Conservation (phyloP, 2,888 invertebrate genomes). For the Drosophila nr. perissopoda region DNA sequence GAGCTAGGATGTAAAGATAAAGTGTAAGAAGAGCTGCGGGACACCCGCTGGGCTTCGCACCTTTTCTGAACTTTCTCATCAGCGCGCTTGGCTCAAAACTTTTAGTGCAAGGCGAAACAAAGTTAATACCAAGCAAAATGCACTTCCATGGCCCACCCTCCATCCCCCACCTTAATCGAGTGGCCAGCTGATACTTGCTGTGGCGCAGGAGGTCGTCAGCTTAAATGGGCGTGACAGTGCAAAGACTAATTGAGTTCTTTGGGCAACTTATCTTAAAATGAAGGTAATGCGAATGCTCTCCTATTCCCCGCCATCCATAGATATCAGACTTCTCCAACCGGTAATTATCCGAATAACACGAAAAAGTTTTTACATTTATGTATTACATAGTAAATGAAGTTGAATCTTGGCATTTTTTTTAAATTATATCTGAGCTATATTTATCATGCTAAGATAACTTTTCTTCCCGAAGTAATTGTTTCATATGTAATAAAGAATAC, state of each 20-base stretch:
- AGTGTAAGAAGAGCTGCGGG: background rate
- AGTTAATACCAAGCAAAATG: constrained; percentile 54
- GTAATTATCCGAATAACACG: background rate
- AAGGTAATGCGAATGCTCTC: background rate
- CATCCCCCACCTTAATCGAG: background rate
- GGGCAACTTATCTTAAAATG: constrained; percentile 57
- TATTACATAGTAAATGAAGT: background rate
- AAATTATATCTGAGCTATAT: background rate
- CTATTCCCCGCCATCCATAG: background rate
- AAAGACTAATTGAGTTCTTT: constrained; percentile 73
- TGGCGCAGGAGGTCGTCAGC: background rate
- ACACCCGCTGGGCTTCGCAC: constrained; percentile 58
- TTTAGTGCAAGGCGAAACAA: constrained; percentile 54
- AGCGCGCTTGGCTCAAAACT: constrained; percentile 57
- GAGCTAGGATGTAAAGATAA: constrained; percentile 1
- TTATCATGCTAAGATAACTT: background rate
- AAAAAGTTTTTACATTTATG: background rate
- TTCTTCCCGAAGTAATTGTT: background rate
- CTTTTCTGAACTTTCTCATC: constrained; percentile 73
- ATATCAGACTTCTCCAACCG: background rate
- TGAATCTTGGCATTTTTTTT: background rate
- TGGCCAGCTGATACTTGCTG: constrained; percentile 20
- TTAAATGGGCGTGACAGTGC: constrained; percentile 38
- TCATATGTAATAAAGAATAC: background rate
- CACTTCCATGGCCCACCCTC: background rate